Conservation (phyloP, 2,888 invertebrate species). For the Amaurobius ferox region DNA sequence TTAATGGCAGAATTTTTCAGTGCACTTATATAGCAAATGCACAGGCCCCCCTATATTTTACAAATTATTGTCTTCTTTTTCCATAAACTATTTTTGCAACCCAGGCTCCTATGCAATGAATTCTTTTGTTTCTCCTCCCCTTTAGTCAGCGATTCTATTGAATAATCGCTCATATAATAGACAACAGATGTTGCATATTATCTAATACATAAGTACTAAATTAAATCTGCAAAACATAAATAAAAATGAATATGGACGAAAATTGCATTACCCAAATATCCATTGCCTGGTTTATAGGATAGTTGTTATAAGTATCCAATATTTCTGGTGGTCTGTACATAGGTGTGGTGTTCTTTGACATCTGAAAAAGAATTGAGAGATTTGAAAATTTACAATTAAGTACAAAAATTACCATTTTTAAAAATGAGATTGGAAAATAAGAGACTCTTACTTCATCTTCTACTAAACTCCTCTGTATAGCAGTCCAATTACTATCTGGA, state of each 20-base stretch:
- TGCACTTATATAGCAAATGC: no score
- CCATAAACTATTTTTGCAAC: no score
- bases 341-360: slow-evolving; percentile 81
- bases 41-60: no score
- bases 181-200: no score
- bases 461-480: slow-evolving; percentile 90
- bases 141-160: no score
- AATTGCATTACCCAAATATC: slow-evolving; percentile 87
- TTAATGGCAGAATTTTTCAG: no score
- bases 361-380: slow-evolving; percentile 77
- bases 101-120: no score
- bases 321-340: slow-evolving; percentile 99
- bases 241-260: neutral
- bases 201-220: no score
- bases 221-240: no score
- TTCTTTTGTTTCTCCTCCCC: no score
- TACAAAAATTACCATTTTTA: neutral
- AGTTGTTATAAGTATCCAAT: slow-evolving; percentile 95
- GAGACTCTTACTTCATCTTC: slow-evolving; percentile 90
- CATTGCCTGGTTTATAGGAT: slow-evolving; percentile 90
- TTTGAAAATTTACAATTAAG: neutral
- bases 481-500: slow-evolving; percentile 94
- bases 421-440: neutral
- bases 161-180: no score
- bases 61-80: no score